Percentiles rank a stretch among this genome's conserved stretches.
Evolutionary conservation across 2,888 invertebrate species (phyloP).

Genomic region (Drosophila rellima): DNA sequence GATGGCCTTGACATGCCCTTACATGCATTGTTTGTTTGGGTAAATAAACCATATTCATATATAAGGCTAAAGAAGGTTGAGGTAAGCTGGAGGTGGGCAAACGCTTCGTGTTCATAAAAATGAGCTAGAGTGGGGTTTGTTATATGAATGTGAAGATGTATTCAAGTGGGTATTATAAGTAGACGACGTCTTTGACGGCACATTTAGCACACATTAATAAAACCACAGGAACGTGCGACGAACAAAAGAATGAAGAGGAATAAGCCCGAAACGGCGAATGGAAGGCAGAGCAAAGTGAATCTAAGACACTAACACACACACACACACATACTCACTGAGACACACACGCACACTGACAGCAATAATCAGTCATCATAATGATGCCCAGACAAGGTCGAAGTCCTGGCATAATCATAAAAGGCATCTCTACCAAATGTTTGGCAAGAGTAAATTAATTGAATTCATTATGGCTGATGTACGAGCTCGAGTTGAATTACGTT

Average conservation of each 20-base stretch:
- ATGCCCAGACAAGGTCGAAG: conserved; percentile 62
- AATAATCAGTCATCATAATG: conserved; percentile 76
- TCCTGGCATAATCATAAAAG: conserved; percentile 28
- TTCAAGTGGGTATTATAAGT: conserved; percentile 55
- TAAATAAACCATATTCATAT: conserved; percentile 60
- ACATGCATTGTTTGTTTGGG: conserved; percentile 40
- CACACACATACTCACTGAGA: too few species aligned
- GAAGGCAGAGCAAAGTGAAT: conserved; percentile 31
- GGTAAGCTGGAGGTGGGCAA: neutral
- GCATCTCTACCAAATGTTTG: conserved; percentile 44
- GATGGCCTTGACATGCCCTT: conserved; percentile 58
- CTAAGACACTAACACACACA: conserved; percentile 15
- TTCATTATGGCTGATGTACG: conserved; percentile 73
- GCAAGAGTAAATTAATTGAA: conserved; percentile 76
- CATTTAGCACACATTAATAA: conserved; percentile 78
- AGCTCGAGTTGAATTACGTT: conserved; percentile 10
- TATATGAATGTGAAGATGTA: conserved; percentile 56
- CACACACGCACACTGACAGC: conserved; percentile 41
- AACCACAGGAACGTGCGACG: conserved; percentile 63
- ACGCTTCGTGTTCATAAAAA: conserved; percentile 42
- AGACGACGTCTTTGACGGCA: conserved; percentile 64
- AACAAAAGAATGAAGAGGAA: conserved; percentile 28
- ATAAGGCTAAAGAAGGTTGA: conserved; percentile 4
- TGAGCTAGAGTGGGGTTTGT: conserved; percentile 25
- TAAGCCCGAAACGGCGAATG: conserved; percentile 1